Base-by-base conservation (phyloP, 2,797 vertebrate species). In the Moxostoma hubbsi region DNA sequence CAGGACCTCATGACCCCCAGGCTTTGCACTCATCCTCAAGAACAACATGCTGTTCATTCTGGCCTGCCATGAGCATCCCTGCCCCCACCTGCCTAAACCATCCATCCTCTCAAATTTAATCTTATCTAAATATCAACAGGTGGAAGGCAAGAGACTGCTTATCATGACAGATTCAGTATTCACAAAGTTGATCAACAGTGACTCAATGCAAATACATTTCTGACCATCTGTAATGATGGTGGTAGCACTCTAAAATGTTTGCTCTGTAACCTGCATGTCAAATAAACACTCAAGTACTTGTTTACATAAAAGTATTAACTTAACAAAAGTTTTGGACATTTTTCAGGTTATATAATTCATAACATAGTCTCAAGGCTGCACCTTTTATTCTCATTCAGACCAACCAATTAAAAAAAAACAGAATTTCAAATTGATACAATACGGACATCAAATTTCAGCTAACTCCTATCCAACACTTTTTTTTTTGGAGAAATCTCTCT, bases 1-100 rank as follows among this genome's bases (percentile, higher is more conserved):
- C 96, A 98, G 92, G 94, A 98, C 96, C 96, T 90, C 74, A 65
- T 82, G 90, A 94, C 93, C 94, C 84, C 86, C 81, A 61, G 80
- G 88, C 91, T 81, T 83, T 84, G 80, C 59, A 61, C 82, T 84
- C 84, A 81, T 77, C 54, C 69, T 51, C 74, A 67, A 78, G 70
- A 54, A 90, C 85, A 81, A 88, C 85, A 90, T 91, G 90, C 89
- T 93, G 86, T 90, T 92, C 84, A 92, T 91, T 87, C 90, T 91
- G 84, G 89, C 83, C 83, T 81, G 75, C 83, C 85, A 85, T 88
- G 82, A 82, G 88, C 84, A 86, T 75, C 83, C 84, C 82, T 76
- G 77, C 84, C 80, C 80, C 75, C 80, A 55, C 43, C 58, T 16
- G 64, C 59, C 71, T 61, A 72, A 85, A 80, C 82, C 80, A 72